These are phyloP conservation scores for Gibbula magus DNA, from an alignment of 2,888 invertebrate species.

Conservation along the genomic window DNA sequence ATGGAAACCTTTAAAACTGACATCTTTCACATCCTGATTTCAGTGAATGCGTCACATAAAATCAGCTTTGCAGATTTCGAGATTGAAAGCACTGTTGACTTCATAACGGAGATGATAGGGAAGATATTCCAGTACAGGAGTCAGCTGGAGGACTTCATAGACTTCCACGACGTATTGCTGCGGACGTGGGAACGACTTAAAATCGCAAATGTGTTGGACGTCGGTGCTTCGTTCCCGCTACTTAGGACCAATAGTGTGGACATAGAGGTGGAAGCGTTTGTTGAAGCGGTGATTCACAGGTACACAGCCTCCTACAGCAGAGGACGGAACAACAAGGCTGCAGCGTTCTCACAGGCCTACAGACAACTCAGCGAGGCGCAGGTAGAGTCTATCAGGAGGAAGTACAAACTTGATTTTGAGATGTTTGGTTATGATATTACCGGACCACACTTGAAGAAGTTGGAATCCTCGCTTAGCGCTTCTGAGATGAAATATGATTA, in stretches of 20 bases:
- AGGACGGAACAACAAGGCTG: not conserved
- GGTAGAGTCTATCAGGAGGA: conserved; percentile 24
- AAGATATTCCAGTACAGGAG: conserved; percentile 35
- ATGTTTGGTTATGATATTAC: conserved; percentile 36
- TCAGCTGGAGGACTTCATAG: conserved; percentile 33
- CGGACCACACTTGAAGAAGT: not conserved
- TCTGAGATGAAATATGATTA: not conserved
- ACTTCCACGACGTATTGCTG: conserved; percentile 36
- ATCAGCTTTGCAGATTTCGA: not conserved
- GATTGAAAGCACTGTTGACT: conserved; percentile 27
- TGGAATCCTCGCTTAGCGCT: not conserved
- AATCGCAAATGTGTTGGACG: conserved; percentile 38
- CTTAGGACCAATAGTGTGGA: not conserved
- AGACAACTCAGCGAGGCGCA: not conserved
- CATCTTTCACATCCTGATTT: conserved; percentile 29
- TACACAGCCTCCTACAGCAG: not conserved
- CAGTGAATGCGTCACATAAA: conserved; percentile 12
- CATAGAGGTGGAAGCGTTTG: not conserved
- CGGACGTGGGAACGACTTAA: conserved; percentile 41
- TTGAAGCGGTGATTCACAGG: not conserved
- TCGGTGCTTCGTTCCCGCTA: conserved; percentile 33
- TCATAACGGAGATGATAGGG: conserved; percentile 35
- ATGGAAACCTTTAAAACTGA: conserved; percentile 43
- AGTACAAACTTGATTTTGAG: conserved; percentile 34
- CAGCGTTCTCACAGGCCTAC: not conserved